Conservation (phyloP, 2,113 vertebrate species). For the Platycercus adscitus region DNA sequence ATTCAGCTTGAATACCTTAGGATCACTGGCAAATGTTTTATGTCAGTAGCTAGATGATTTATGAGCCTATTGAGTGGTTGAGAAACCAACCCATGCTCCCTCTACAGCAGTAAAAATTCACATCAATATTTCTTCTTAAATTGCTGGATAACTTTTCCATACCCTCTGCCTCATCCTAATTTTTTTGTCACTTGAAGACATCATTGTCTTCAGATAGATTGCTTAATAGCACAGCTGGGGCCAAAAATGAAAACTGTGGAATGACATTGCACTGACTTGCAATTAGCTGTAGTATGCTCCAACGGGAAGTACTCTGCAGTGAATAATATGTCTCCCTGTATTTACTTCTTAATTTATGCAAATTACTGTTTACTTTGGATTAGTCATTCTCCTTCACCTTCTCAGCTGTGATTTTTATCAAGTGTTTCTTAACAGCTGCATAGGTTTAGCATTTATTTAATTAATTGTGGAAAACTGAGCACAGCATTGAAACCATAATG, state of each 20-base stretch:
- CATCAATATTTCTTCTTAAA: not conserved
- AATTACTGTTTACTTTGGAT: conserved; percentile 32
- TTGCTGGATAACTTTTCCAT: not conserved
- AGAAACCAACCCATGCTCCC: not conserved
- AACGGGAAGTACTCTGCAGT: not conserved
- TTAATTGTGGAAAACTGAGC: not conserved
- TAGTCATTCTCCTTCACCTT: conserved; percentile 21
- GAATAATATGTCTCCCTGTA: not conserved
- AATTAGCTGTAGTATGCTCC: not conserved
- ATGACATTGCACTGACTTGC: not conserved
- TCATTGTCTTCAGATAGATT: not conserved
- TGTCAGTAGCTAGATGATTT: not conserved
- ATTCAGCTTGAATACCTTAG: not conserved
- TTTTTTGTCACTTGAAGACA: not conserved
- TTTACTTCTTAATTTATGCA: conserved; percentile 60
- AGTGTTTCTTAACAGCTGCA: not conserved
- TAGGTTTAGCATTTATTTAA: not conserved
- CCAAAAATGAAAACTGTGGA: not conserved
- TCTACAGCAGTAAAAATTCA: not conserved
- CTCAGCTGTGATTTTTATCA: conserved; percentile 37
- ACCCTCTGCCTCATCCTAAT: not conserved
- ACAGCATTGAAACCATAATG: not conserved
- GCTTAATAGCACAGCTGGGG: not conserved
- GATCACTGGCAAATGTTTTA: not conserved
- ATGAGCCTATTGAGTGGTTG: not conserved